phyloP scores from a whole-genome alignment of 2,113 vertebrate genomes.

The Varanus komodoensis region DNA sequence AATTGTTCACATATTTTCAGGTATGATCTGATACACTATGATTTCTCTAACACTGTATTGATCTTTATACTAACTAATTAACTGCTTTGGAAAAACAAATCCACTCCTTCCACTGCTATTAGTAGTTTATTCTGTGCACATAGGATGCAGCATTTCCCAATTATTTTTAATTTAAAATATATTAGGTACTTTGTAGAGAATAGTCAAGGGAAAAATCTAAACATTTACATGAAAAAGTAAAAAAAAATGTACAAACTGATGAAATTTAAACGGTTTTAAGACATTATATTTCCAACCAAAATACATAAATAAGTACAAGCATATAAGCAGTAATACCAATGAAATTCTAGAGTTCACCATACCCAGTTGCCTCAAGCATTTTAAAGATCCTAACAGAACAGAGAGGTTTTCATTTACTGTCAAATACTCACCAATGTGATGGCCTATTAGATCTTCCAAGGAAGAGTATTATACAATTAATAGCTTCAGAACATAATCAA shows the following conservation, averaged over 20 bases:
- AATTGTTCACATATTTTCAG: neutral
- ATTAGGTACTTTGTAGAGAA: neutral
- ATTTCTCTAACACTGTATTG: neutral
- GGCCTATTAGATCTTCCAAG: neutral
- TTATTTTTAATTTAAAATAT: neutral
- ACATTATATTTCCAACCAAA: neutral
- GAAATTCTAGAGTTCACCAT: neutral
- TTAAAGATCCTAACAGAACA: neutral
- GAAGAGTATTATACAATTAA: neutral
- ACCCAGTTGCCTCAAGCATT: neutral
- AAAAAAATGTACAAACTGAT: neutral
- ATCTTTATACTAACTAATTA: neutral
- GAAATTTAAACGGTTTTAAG: neutral
- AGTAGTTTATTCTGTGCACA: neutral
- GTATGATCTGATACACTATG: neutral
- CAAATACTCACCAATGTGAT: neutral
- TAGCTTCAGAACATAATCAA: neutral
- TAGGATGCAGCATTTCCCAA: neutral
- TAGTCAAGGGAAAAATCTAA: neutral
- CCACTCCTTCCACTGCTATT: neutral
- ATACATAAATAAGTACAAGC: neutral
- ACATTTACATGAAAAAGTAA: neutral
- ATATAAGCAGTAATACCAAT: neutral
- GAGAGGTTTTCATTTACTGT: neutral
- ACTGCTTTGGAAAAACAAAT: neutral